These are phyloP conservation scores for Sciurus niger DNA, from an alignment of 2,113 vertebrate species.

Conservation along the genomic window DNA sequence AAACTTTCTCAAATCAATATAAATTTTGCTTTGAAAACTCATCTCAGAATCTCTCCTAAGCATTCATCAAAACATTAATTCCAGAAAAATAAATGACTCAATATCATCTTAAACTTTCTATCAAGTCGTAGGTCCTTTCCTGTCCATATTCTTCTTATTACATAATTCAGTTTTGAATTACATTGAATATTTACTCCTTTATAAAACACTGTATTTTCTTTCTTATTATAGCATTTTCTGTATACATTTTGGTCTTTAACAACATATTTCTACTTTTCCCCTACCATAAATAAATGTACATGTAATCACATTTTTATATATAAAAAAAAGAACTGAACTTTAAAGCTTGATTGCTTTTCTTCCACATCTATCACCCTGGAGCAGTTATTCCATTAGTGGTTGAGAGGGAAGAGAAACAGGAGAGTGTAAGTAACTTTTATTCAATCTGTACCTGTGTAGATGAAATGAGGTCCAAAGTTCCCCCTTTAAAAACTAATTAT, in stretches of 20 bases:
- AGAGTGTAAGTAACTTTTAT: neutral
- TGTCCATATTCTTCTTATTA: neutral
- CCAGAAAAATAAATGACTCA: neutral
- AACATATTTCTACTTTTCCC: neutral
- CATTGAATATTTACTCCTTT: constrained; percentile 17
- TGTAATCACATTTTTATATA: constrained; percentile 1
- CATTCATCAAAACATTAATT: neutral
- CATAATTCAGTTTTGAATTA: constrained; percentile 35
- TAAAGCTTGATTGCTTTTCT: constrained; percentile 41
- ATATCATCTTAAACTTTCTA: neutral
- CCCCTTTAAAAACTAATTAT: neutral
- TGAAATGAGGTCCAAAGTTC: constrained; percentile 11
- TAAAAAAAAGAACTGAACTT: neutral
- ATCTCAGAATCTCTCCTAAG: constrained; percentile 16
- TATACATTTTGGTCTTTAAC: constrained; percentile 31
- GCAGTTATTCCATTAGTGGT: neutral
- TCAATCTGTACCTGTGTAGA: neutral
- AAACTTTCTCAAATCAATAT: neutral
- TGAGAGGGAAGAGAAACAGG: neutral
- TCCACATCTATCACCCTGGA: neutral
- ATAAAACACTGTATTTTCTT: constrained; percentile 1
- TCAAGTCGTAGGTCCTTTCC: neutral
- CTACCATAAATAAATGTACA: neutral
- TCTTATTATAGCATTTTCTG: neutral
- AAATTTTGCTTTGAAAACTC: neutral